Conservation (phyloP, 2,888 invertebrate genomes). For the Polyommatus icarus region DNA sequence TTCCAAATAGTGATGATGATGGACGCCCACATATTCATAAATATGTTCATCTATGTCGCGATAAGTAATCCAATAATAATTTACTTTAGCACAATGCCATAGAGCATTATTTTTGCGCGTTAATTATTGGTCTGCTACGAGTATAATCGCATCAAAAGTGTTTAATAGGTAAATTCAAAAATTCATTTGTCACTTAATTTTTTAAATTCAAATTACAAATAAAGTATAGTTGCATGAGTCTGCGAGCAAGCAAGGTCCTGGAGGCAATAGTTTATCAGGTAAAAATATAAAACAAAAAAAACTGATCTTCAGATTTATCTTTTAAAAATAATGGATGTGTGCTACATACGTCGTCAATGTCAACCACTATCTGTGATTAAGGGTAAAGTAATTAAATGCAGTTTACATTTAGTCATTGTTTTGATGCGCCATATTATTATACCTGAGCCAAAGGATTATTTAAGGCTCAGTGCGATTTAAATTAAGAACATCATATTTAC, state of each 20-base stretch:
- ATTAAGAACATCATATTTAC: not conserved
- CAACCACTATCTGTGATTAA: slow-evolving; percentile 21
- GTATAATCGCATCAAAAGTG: not conserved
- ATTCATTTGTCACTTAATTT: no score
- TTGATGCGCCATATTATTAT: not conserved
- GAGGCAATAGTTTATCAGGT: no score
- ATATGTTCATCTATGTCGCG: not conserved
- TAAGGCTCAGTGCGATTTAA: not conserved
- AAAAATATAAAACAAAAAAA: no score
- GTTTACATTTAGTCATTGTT: slow-evolving; percentile 14
- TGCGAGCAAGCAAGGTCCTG: not conserved
- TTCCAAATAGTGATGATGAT: not conserved
- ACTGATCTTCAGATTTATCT: not conserved
- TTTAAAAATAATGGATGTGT: not conserved
- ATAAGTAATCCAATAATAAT: slow-evolving; percentile 13
- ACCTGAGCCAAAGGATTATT: not conserved
- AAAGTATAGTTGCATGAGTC: no score
- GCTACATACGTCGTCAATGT: slow-evolving; percentile 6
- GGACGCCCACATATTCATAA: slow-evolving; percentile 15
- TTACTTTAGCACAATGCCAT: slow-evolving; percentile 11
- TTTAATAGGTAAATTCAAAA: no score
- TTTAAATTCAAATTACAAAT: no score
- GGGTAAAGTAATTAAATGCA: slow-evolving; percentile 8
- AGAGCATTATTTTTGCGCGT: not conserved
- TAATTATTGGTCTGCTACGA: not conserved